Evolutionary conservation across 2,113 vertebrate species (phyloP).

Genomic region (Leptocoma aspasia): DNA sequence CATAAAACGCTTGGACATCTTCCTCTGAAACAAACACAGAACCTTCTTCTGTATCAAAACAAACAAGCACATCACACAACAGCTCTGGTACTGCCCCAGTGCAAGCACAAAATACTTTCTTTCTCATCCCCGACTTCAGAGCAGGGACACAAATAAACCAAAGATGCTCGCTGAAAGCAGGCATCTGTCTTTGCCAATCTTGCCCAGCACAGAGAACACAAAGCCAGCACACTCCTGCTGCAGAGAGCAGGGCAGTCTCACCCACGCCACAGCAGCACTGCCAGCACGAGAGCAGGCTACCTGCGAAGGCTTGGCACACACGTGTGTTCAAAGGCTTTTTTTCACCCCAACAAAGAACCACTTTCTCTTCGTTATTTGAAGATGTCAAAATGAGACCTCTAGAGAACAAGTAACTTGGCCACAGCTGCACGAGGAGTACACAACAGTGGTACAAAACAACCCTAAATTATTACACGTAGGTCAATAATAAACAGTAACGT

Average conservation of each 20-base stretch:
- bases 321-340: neutral
- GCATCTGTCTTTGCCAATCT: neutral
- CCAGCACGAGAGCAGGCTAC: neutral
- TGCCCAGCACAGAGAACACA: neutral
- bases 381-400: neutral
- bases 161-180: neutral
- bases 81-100: neutral
- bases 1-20: neutral
- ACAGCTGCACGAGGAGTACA: neutral
- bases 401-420: neutral
- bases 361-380: neutral
- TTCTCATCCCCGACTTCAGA: neutral
- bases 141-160: neutral
- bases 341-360: neutral
- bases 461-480: neutral
- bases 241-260: neutral
- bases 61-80: neutral
- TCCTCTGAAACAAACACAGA: neutral
- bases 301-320: accelerated
- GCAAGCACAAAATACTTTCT: neutral
- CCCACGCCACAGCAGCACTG: neutral
- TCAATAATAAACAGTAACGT: neutral
- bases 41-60: neutral
- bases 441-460: neutral
- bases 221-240: neutral